Conservation (phyloP, 2,797 vertebrate genomes). For the Pantherophis vulpinus region DNA sequence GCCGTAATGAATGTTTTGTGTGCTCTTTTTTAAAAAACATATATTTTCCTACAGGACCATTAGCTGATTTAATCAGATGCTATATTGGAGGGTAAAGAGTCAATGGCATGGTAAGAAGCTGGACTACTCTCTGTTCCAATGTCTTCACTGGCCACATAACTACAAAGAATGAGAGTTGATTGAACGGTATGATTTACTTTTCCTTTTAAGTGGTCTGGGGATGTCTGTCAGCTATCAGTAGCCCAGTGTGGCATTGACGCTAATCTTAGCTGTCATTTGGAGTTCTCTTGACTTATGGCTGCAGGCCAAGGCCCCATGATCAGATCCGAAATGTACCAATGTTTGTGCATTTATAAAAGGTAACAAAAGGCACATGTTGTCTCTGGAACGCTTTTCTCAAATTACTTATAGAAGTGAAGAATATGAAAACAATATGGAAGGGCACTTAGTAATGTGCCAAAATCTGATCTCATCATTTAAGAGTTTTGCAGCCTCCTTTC, state of each 20-base stretch:
- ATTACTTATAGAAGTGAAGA: background rate
- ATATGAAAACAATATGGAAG: background rate
- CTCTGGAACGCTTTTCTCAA: background rate
- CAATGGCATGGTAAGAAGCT: background rate
- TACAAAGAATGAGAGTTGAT: background rate
- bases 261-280: background rate
- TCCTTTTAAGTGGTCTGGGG: background rate
- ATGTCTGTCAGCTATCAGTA: background rate
- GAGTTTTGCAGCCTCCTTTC: slow-evolving; percentile 22
- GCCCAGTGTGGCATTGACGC: background rate
- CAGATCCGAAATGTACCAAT: background rate
- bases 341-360: background rate
- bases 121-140: background rate
- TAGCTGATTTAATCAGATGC: background rate
- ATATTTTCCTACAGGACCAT: background rate
- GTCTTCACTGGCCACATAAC: background rate
- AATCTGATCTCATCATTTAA: background rate
- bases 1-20: background rate
- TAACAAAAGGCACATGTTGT: background rate
- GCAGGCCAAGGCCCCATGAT: background rate
- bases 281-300: background rate
- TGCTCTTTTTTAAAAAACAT: background rate
- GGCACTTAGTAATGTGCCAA: background rate
- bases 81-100: background rate
- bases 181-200: background rate